Conservation (phyloP, 1,140 invertebrate species). For the Nasonia vitripennis region DNA sequence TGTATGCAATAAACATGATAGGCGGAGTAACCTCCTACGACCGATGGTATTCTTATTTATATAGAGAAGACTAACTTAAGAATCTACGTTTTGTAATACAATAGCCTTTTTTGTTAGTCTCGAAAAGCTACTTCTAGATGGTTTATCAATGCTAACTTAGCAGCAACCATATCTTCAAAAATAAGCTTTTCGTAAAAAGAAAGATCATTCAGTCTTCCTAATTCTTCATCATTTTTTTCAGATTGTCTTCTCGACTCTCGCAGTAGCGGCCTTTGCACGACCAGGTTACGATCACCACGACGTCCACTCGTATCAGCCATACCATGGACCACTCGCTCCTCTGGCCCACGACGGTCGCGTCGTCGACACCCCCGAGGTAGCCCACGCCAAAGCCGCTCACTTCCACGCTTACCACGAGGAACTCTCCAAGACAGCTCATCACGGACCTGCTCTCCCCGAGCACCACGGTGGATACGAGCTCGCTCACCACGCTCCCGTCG, state of each 20-base stretch:
- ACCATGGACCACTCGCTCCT: conserved; percentile 72
- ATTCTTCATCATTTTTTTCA: conserved; percentile 36
- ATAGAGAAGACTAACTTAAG: neutral
- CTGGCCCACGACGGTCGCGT: conserved; percentile 75
- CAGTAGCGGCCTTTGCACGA: conserved; percentile 50
- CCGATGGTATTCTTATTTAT: neutral
- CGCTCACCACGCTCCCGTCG: neutral
- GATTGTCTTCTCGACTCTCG: conserved; percentile 57
- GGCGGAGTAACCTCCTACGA: neutral
- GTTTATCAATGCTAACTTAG: too few species aligned
- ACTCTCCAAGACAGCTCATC: conserved; percentile 61
- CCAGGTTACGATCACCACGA: conserved; percentile 55
- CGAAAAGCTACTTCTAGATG: too few species aligned
- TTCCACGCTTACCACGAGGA: conserved; percentile 76
- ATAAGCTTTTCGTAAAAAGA: too few species aligned
- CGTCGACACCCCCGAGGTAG: conserved; percentile 78
- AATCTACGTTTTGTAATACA: neutral
- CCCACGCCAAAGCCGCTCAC: conserved; percentile 77
- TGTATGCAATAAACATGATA: neutral
- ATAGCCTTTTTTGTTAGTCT: neutral
- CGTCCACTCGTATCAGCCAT: conserved; percentile 55
- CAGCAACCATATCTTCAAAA: too few species aligned
- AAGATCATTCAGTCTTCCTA: too few species aligned
- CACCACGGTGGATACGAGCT: conserved; percentile 37
- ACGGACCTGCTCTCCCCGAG: conserved; percentile 32